Evolutionary conservation across 2,113 vertebrate genomes (phyloP), one percentile per base, ranked within the genome.

Genomic region (Peromyscus californicus): DNA sequence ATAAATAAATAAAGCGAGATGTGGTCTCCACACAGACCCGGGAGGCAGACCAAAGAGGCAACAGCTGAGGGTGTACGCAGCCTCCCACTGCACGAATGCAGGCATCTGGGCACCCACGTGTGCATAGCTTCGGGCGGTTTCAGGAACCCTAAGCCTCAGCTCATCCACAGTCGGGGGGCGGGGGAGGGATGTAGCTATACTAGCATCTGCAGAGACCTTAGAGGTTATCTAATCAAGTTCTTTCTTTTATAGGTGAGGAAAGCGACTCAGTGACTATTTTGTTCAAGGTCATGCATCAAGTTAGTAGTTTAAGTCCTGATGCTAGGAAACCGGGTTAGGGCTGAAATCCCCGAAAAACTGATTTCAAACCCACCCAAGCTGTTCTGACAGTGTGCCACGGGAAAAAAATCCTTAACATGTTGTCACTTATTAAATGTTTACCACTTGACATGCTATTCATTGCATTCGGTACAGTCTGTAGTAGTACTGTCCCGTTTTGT

Each of bases 271-370:
- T 24, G 76, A 80, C 89, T 95, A n/a, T 94, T 96, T 97, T 91
- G 70, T 90, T 96, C 94, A 98, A 97, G 94, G 94, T 97, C 97
- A 90, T 70, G 48, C 57, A 59, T 91, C 84, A 97, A 74, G 57
- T 94, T 94, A 91, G 85, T 83, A 59, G 48, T 87, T 82, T 86
- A 93, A 85, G 63, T 93, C 88, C 7, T 24, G 65, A 57, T 59
- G 11, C 16, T 70, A 89, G 54, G 61, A 96, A 88, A 65, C 83
- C 26, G 24, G 13, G 13, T 21, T 80, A 57, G 17, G 33, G 36
- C 45, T 2, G 12, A n/a, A 74, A n/a, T 84, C 67, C 78, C 54
- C 21, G n/a, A 72, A 88, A 84, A 82, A 33, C 21, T 72, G 45
- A 61, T 92, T 95, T 96, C 69, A 51, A 13, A 36, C 87, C 54